Conservation (phyloP, 2,797 vertebrate species). For the Heteromormyrus szaboi region DNA sequence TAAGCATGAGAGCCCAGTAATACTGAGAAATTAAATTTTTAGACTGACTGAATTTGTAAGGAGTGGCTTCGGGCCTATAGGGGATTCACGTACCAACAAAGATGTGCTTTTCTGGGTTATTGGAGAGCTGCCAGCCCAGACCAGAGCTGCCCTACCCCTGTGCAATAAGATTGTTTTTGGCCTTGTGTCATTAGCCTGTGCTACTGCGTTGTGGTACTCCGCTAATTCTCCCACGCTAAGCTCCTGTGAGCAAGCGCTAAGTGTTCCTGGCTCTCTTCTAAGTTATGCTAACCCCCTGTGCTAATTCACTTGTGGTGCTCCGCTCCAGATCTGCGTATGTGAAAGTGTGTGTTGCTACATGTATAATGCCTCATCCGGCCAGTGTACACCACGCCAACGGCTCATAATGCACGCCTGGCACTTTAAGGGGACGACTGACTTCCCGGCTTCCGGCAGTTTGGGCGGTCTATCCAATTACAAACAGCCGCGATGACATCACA, state of each 20-base stretch:
- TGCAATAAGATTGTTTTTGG: neutral
- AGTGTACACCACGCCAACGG: neutral
- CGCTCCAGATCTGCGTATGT: neutral
- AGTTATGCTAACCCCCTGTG: neutral
- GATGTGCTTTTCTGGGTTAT: neutral
- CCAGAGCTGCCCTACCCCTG: neutral
- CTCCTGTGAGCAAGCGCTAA: neutral
- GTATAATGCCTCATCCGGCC: neutral
- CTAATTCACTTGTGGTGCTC: neutral
- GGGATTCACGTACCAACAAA: neutral
- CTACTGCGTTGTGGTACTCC: neutral
- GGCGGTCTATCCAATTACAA: slow-evolving; percentile 37
- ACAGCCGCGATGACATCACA: slow-evolving; percentile 27
- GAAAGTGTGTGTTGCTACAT: neutral
- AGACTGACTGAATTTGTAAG: neutral
- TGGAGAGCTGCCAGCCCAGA: neutral
- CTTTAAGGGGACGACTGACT: neutral
- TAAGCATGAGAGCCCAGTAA: neutral
- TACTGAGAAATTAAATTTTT: neutral
- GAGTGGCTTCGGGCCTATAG: neutral
- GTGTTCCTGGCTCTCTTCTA: neutral
- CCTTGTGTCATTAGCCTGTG: neutral
- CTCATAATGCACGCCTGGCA: neutral
- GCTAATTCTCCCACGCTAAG: neutral
- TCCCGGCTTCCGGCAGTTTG: slow-evolving; percentile 34